Percentiles rank a stretch among this genome's conserved stretches.
phyloP scores from a whole-genome alignment of 2,888 invertebrate genomes.

The Nebria salina region DNA sequence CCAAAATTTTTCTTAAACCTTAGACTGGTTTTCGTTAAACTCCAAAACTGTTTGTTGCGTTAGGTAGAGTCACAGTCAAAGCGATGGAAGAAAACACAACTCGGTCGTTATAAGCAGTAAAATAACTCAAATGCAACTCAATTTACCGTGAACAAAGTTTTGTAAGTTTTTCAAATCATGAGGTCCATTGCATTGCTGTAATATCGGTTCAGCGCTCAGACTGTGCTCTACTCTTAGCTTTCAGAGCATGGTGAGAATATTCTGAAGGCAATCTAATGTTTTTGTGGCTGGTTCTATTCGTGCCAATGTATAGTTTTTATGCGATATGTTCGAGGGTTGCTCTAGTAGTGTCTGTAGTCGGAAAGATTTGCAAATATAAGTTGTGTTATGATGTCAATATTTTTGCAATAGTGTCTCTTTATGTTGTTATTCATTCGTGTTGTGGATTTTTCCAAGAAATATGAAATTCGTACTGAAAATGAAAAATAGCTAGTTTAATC shows the following conservation, averaged over 20 bases:
- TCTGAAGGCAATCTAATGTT: conserved; percentile 39
- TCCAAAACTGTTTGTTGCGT: conserved; percentile 42
- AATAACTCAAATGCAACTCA: conserved; percentile 61
- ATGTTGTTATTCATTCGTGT: conserved; percentile 32
- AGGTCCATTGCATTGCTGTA: conserved; percentile 51
- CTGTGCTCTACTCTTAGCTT: conserved; percentile 27
- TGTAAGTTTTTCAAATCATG: conserved; percentile 52
- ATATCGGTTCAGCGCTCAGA: conserved; percentile 38
- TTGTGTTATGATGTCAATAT: conserved; percentile 45
- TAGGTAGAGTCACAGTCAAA: conserved; percentile 48
- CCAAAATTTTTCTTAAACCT: conserved; percentile 51
- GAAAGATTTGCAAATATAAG: conserved; percentile 43
- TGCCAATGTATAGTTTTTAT: conserved; percentile 46
- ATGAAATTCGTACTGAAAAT: background rate
- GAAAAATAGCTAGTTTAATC: background rate
- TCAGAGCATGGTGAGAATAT: conserved; percentile 6
- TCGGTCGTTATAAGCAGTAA: conserved; percentile 49
- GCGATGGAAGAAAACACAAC: conserved; percentile 48
- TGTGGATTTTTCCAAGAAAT: conserved; percentile 2
- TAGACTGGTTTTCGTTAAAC: conserved; percentile 9
- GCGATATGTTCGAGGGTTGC: conserved; percentile 32
- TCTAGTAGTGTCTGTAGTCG: conserved; percentile 8
- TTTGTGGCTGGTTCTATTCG: conserved; percentile 44
- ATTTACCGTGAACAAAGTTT: conserved; percentile 58
- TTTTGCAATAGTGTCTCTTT: conserved; percentile 29